phyloP scores from a whole-genome alignment of 2,888 invertebrate species.

The Apomyelois bistriatella region DNA sequence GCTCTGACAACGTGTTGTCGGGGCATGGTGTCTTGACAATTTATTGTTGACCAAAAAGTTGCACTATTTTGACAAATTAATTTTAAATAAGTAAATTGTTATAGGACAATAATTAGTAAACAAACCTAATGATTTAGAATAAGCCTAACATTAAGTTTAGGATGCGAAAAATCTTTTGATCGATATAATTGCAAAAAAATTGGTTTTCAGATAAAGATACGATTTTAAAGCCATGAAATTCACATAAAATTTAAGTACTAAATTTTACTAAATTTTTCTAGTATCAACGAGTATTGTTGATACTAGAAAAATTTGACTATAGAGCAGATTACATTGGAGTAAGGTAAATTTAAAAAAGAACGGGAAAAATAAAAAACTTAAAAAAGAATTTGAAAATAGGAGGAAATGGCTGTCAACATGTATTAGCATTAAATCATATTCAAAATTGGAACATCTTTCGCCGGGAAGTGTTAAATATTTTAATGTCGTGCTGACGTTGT shows the following conservation, averaged over 20 bases:
- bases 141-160: too few relatives aligned
- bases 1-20: constrained; percentile 57
- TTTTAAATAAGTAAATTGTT: background rate
- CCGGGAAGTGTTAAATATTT: constrained; percentile 71
- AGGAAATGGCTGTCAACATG: constrained; percentile 72
- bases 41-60: constrained; percentile 27
- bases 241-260: too few relatives aligned
- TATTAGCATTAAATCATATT: constrained; percentile 67
- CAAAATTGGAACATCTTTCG: constrained; percentile 76
- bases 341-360: background rate
- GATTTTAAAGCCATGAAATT: too few relatives aligned
- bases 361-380: constrained; percentile 44
- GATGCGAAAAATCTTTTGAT: too few relatives aligned
- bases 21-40: constrained; percentile 16
- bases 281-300: too few relatives aligned
- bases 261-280: too few relatives aligned
- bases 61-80: constrained; percentile 44
- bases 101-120: background rate
- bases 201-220: too few relatives aligned
- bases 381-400: constrained; percentile 53
- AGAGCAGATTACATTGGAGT: background rate
- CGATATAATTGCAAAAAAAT: too few relatives aligned
- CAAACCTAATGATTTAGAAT: too few relatives aligned
- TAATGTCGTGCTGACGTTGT: constrained; percentile 53
- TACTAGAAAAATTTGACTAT: too few relatives aligned